Conservation (phyloP, 2,113 vertebrate species). For the Plecotus auritus region DNA sequence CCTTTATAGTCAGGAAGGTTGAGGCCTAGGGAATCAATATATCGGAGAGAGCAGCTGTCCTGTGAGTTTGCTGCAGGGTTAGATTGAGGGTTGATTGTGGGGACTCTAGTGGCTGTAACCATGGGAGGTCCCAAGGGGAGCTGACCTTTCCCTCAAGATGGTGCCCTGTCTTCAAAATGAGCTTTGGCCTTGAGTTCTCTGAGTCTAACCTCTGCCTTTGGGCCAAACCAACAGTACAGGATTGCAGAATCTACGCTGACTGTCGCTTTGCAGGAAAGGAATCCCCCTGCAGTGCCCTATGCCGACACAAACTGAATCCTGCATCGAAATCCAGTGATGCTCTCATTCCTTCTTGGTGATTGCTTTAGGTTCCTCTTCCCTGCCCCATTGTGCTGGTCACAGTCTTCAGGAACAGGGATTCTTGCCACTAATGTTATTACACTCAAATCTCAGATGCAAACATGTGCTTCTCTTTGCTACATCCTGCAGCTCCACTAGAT, state of each 20-base stretch:
- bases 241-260: not conserved
- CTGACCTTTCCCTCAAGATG: not conserved
- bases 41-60: not conserved
- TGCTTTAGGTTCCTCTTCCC: not conserved
- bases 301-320: not conserved
- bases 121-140: not conserved
- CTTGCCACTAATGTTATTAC: not conserved
- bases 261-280: not conserved
- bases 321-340: rapidly evolving
- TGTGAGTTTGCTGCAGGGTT: not conserved
- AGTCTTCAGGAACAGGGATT: not conserved
- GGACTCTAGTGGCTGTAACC: not conserved
- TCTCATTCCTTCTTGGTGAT: not conserved
- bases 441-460: not conserved
- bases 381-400: not conserved
- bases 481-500: not conserved
- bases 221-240: not conserved
- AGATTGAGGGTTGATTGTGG: not conserved
- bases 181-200: not conserved
- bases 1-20: not conserved
- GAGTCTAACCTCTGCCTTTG: not conserved
- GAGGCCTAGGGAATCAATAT: not conserved
- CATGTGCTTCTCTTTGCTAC: not conserved
- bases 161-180: not conserved
- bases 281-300: not conserved